Percentiles rank a stretch among this genome's conserved stretches.
phyloP scores from a whole-genome alignment of 2,113 vertebrate genomes.

The Emydocephalus ijimae region DNA sequence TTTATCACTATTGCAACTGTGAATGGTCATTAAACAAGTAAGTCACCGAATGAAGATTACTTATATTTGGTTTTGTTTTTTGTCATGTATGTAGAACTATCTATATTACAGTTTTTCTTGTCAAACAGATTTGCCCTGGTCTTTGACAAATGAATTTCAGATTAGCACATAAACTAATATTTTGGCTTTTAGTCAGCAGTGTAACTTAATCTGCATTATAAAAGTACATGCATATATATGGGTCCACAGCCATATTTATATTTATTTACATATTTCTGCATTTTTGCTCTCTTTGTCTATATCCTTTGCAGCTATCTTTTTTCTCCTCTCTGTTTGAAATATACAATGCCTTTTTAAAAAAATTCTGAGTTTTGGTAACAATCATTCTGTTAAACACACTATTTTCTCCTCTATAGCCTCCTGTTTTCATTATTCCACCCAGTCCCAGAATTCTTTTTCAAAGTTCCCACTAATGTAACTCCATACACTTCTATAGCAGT shows the following conservation, averaged over 20 bases:
- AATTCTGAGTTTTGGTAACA: background rate
- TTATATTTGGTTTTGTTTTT: background rate
- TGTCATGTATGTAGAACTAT: background rate
- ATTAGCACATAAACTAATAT: background rate
- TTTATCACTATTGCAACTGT: background rate
- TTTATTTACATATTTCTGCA: background rate
- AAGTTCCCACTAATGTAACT: background rate
- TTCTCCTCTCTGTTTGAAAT: background rate
- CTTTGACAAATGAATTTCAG: background rate
- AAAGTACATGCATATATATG: background rate
- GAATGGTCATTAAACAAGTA: background rate
- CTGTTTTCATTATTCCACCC: background rate
- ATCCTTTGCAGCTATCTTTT: background rate
- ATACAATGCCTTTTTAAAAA: background rate
- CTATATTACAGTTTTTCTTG: background rate
- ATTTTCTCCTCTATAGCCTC: background rate
- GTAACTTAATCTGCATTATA: background rate
- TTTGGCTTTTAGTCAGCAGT: background rate
- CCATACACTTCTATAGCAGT: background rate
- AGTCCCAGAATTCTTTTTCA: background rate
- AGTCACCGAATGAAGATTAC: background rate
- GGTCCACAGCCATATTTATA: background rate
- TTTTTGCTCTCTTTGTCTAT: background rate
- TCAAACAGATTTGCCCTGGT: background rate
- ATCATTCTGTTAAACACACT: background rate